Evolutionary conservation across 2,113 vertebrate genomes (phyloP), one percentile per base, ranked within the genome.

Genomic region (Paracanthobrama guichenoti): DNA sequence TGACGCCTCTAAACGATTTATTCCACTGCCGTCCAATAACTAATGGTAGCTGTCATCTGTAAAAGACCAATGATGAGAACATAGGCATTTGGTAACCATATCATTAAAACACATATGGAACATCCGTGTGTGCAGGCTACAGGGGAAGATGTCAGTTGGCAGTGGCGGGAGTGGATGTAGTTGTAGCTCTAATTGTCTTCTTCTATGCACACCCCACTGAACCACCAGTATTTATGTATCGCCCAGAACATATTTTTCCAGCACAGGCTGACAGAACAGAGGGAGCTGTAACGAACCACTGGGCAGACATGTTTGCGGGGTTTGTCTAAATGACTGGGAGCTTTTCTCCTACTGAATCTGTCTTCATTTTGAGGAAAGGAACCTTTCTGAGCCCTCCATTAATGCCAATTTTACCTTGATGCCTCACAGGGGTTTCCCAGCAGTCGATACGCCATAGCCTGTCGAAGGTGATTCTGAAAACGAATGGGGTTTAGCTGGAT

Each of bases 401-500:
- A 86, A 73, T 82, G 76, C 72, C 78, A 82, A 83, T 75, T 80
- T 64, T 94, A 95, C 95, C 93, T 95, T 79, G 92, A 94, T 81
- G 95, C 95, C 90, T 94, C 92, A 20, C 94, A 93, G 87, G 93
- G 95, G 91, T 93, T 94, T 85, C 88, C 85, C 48, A 96, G 92
- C 88, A 90, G 91, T 85, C 93, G 90, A 86, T 94, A 95, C 39
- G 87, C 93, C 35, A 90, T 86, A 12, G 93, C 93, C 88, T 94
- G 94, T 86, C 90, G 91, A 88, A 94, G 92, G 88, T 96, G 94
- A 82, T 94, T 95, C 87, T 86, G 93, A 91, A 95, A 95, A 91
- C 94, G 92, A 72, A 90, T 55, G 77, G 93, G 92, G 55, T 94
- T 95, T 90, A 93, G 89, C 85, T 90, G 86, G 90, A 95, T 92